Evolutionary conservation across 2,113 vertebrate species (phyloP), one percentile per base, ranked within the genome.

Genomic region (Onychostruthus taczanowskii): DNA sequence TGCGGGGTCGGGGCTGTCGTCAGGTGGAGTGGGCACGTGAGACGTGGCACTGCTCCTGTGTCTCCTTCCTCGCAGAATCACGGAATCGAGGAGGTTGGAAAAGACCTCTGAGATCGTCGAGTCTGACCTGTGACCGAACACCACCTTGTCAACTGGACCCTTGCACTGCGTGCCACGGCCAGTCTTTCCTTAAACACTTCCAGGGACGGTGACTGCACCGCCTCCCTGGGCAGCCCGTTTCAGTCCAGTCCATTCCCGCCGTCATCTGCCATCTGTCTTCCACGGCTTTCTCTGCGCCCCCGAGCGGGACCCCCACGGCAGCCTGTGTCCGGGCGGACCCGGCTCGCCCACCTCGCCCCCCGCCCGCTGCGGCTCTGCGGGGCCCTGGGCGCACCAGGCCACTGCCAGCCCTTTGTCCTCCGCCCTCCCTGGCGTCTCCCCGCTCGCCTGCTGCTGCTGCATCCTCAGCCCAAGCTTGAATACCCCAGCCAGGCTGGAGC

Each of bases 1-100:
- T 1, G 35, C 8, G 2, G 31, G 11, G 10, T 0, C 1, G 2
- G 21, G 10, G 10, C 1, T 9, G 1, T 1, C 0, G 1, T 39
- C 11, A 17, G 44, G 28, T 17, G 64, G 11, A 10, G 8, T 1
- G 58, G 19, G 0, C 22, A 0, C 5, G 2, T 43, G 1, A 3
- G 31, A 3, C 3, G 0, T 1, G 20, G 20, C 6, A 0, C 8
- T 10, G 69, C 4, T 26, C 2, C 30, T 27, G 0, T 9, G 46
- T 11, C 9, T 63, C 15, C n/a, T 3, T 21, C 24, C 41, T 56
- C 43, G 33, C 17, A 16, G 19, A 46, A 16, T 13, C 47, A 4
- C 30, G 10, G 21, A 27, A 4, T 74, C 10, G 11, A 26, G 15
- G 9, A 13, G 27, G 27, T 17, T n/a, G 52, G 44, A 66, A 50